These are phyloP conservation scores for Cebuella pygmaea DNA, from an alignment of 2,797 vertebrate genomes.

Conservation along the genomic window DNA sequence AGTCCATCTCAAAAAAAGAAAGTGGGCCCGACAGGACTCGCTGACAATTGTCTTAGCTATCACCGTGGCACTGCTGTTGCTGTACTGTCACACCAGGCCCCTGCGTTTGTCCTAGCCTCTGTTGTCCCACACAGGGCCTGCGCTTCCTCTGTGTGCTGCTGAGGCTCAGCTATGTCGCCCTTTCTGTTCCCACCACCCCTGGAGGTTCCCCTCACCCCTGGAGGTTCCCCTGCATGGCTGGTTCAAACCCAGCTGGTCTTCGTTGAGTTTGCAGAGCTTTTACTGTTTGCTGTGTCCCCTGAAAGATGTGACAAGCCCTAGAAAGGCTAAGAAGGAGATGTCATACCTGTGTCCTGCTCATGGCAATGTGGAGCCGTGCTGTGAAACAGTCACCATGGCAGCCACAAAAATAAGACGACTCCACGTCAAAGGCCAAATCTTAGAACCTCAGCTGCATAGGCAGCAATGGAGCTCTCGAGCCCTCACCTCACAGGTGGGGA, in stretches of 20 bases:
- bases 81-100: not conserved
- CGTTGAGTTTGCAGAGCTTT: not conserved
- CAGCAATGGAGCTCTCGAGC: no score
- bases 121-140: not conserved
- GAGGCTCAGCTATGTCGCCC: not conserved
- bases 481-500: not conserved
- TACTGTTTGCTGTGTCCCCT: not conserved
- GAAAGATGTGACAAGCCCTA: not conserved
- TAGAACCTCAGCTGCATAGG: not conserved
- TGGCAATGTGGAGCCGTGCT: not conserved
- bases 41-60: not conserved
- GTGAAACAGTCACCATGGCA: not conserved
- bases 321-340: not conserved
- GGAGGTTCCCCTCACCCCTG: no score
- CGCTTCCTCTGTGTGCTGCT: not conserved
- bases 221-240: rapidly evolving
- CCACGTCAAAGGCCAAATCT: not conserved
- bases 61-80: not conserved
- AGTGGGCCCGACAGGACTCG: not conserved
- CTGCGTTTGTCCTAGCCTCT: not conserved
- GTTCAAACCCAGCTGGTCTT: not conserved
- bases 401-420: not conserved
- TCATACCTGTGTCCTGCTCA: not conserved
- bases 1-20: not conserved
- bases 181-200: no score